Base-by-base conservation (phyloP, 1,140 invertebrate species). In the Zeugodacus cucurbitae region DNA sequence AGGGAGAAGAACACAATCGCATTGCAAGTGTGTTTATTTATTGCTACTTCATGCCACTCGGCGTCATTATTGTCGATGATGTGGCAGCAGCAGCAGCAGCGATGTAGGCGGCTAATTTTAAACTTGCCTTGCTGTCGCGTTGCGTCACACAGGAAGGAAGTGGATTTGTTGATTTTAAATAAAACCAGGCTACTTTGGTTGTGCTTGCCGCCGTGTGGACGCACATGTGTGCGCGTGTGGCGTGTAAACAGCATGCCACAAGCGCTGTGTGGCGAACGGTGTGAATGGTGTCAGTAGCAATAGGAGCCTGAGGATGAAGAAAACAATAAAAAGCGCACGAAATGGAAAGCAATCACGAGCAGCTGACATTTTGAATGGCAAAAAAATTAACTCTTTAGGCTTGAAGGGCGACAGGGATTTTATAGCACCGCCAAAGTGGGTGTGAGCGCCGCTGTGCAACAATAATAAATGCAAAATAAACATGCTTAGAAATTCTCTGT, bases 101-200 rank as follows among this genome's bases (percentile, higher is more conserved):
- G 22, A 14, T 74, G 70, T 37, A 20, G 37, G 32, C 29, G 70
- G 70, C 70, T 74, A 74, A 74, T 74, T 74, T 74, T 74, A 74
- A 74, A 74, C 32, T 70, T 74, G 70, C 70, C 22, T 44, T 26
- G 37, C 34, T 41, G 37, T 74, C 70, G 37, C 70, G 70, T 74
- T 74, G 70, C 70, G 70, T 74, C 70, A 74, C 70, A 74, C 70
- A 74, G 70, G 70, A 74, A 74, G 70, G 70, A 74, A 74, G 37
- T 74, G 70, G 70, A 74, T 74, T 74, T 74, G 70, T 74, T 74
- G 70, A 74, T 74, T 74, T 74, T 74, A 74, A 29, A 74, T 34
- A 74, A 74, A 41, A n/a, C n/a, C 48, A 17, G 48, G 48, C 14
- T 54, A 54, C 48, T 54, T 54, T 74, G 34, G 34, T 5, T 74